Percentiles rank a stretch among this genome's conserved stretches.
These are phyloP conservation scores for Thecocarcelia acutangulata DNA, from an alignment of 2,888 invertebrate genomes.

Conservation along the genomic window DNA sequence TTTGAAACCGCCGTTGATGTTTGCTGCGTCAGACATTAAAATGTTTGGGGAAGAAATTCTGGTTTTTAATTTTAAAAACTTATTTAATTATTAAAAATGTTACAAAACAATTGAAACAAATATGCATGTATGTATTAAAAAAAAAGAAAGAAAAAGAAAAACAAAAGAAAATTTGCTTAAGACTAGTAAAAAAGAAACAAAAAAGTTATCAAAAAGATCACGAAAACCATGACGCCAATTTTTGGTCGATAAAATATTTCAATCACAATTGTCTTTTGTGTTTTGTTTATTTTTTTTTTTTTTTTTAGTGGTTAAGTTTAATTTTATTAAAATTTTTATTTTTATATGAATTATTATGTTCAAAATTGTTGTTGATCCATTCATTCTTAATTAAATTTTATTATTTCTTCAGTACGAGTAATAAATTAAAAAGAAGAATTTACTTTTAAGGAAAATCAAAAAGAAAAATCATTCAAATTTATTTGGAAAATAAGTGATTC, in stretches of 20 bases:
- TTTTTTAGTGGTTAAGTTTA: conserved; percentile 33
- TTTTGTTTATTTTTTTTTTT: conserved; percentile 29
- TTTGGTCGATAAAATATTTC: conserved; percentile 24
- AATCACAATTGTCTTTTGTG: conserved; percentile 49
- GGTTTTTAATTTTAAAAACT: conserved; percentile 44
- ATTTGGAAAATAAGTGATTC: background rate
- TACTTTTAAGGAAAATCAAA: conserved; percentile 42
- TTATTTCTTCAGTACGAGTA: conserved; percentile 23
- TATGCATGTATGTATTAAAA: background rate
- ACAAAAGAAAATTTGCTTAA: conserved; percentile 48
- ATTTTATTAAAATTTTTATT: conserved; percentile 58
- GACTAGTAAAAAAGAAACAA: conserved; percentile 41
- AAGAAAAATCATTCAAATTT: conserved; percentile 23
- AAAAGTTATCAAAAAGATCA: conserved; percentile 1
- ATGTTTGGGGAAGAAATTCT: conserved; percentile 7
- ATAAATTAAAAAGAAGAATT: conserved; percentile 50
- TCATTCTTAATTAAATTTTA: conserved; percentile 48
- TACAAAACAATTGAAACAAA: conserved; percentile 53
- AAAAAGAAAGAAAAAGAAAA: background rate
- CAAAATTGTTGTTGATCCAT: conserved; percentile 59
- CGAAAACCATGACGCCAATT: conserved; percentile 43
- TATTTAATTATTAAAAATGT: conserved; percentile 58
- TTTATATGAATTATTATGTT: conserved; percentile 35
- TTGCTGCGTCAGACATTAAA: background rate
- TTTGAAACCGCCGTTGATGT: background rate